Evolutionary conservation across 2,888 invertebrate genomes (phyloP).

Genomic region (Noctuana brunneofusca): DNA sequence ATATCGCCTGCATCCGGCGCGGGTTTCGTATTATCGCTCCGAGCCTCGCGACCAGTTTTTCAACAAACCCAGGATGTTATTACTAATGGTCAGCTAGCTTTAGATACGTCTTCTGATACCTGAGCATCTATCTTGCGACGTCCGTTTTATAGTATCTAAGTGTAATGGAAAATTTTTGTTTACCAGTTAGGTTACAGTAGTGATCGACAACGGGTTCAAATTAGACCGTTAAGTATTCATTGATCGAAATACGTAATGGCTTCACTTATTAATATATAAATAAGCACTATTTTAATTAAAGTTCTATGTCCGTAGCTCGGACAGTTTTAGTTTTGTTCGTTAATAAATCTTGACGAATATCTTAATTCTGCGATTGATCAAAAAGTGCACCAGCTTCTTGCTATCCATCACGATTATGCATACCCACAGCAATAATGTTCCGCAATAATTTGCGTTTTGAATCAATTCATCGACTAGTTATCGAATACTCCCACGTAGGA

Average conservation of each 20-base stretch:
- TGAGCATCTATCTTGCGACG: neutral
- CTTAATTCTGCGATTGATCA: neutral
- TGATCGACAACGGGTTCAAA: no score
- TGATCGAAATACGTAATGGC: no score
- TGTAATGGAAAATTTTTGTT: no score
- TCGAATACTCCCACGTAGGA: slow-evolving; percentile 24
- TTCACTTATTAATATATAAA: no score
- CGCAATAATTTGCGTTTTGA: slow-evolving; percentile 17
- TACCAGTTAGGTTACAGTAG: no score
- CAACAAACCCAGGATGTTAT: slow-evolving; percentile 29
- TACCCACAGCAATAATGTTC: slow-evolving; percentile 5
- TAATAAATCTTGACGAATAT: no score
- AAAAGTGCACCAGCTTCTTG: neutral
- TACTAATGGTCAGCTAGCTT: slow-evolving; percentile 15
- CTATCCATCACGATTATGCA: neutral
- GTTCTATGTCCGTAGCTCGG: no score
- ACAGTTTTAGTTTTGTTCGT: no score
- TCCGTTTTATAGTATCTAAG: neutral
- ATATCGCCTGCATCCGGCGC: slow-evolving; percentile 59
- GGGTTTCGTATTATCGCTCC: slow-evolving; percentile 53
- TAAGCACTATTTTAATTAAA: no score
- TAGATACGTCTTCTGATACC: slow-evolving; percentile 3
- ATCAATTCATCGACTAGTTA: slow-evolving; percentile 20
- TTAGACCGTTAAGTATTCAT: no score
- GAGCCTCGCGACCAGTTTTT: slow-evolving; percentile 28